Evolutionary conservation across 2,113 vertebrate genomes (phyloP), one percentile per base, ranked within the genome.

Genomic region (Struthio camelus): DNA sequence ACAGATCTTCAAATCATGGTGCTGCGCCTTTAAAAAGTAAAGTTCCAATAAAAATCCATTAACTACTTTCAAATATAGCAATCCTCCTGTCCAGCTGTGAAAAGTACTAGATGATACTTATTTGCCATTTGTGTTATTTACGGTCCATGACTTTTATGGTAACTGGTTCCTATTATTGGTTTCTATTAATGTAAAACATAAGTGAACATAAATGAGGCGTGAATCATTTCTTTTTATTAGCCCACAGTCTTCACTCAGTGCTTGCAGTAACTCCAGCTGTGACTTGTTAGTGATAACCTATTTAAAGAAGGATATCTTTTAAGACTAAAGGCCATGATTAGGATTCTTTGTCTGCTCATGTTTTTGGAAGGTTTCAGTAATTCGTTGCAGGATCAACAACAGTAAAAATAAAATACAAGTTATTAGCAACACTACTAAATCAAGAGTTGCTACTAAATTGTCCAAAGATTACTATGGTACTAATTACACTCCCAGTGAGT

Each of bases 111-210:
- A 98, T 98, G 98, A 99, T 98, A 98, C 98, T 98, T 98, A 98
- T 99, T 98, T 98, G 98, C 98, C 98, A 99, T 99, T 99, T 99
- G 98, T 99, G 98, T 99, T 99, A 99, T 99, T 99, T 99, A 99
- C 98, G 98, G 98, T 99, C 98, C 97, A 97, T 98, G 98, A 98
- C 98, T 98, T 99, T 99, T 99, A 99, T 98, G 98, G 98, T 98
- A 99, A 98, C 98, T 98, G 98, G 98, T 99, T 99, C 98, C 98
- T 99, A 99, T 99, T 99, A 99, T 99, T 98, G 98, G 98, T 99
- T 99, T 99, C 98, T 99, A 98, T 98, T 99, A 99, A 99, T 99
- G 99, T 99, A 98, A 99, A 99, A 99, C 98, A 99, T 99, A 99
- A 99, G 98, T 98, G 99, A 99, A 98, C 98, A 99, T 98, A 99